phyloP scores from a whole-genome alignment of 2,888 invertebrate genomes.

The Cephus sareptanus region DNA sequence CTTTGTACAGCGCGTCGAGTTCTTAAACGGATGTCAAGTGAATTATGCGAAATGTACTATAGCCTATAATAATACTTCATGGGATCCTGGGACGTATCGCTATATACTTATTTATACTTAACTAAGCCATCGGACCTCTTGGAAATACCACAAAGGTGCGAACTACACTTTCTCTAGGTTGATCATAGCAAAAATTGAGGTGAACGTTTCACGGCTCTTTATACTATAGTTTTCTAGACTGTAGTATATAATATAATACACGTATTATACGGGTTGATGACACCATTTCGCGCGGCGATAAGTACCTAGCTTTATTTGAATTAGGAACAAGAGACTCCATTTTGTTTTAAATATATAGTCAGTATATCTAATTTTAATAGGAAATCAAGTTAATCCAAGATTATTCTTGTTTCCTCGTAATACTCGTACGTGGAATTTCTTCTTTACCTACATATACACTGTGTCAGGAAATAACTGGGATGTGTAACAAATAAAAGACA shows the following conservation, averaged over 20 bases:
- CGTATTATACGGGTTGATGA: not conserved
- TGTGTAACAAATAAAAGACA: not conserved
- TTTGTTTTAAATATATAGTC: not conserved
- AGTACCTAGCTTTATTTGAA: not conserved
- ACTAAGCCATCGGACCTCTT: not conserved
- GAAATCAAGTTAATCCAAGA: not conserved
- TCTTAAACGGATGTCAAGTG: not conserved
- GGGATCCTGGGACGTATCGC: not conserved
- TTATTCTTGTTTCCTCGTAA: not conserved
- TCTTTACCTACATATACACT: not conserved
- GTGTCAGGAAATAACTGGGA: slow-evolving; percentile 2
- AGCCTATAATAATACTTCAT: not conserved
- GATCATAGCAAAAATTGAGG: not conserved
- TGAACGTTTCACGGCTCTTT: not conserved
- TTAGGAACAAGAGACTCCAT: not conserved
- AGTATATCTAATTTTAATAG: not conserved
- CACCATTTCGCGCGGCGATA: not conserved
- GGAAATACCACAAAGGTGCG: not conserved
- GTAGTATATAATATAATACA: not conserved
- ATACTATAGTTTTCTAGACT: not conserved
- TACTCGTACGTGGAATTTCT: not conserved
- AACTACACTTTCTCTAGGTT: not conserved
- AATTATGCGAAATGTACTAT: not conserved
- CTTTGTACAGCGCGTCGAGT: not conserved
- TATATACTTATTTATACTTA: not conserved